Evolutionary conservation across 2,797 vertebrate genomes (phyloP), one percentile per base, ranked within the genome.

Genomic region (Orientallactaga sibirica): DNA sequence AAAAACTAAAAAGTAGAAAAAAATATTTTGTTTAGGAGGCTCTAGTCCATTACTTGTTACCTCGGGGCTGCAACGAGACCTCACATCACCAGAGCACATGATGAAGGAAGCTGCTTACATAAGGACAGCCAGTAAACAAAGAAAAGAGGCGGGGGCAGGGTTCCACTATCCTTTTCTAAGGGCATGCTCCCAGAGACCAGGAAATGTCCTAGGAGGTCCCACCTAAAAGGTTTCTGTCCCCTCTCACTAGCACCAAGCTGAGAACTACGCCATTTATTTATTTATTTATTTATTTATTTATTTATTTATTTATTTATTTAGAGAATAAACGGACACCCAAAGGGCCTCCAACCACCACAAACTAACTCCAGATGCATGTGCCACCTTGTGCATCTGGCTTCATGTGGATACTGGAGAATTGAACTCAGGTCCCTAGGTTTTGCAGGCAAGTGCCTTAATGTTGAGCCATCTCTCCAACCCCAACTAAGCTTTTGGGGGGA

Each of bases 1-100:
- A 43, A 83, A 62, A n/a, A 37, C 62, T 93, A 71, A 15, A 93
- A 70, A 77, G n/a, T 37, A 37, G 33, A 41, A 22, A 78, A 89
- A 37, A 24, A 55, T 89, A 22, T 77, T 77, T 71, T 64, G 41
- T 78, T 78, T 78, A 18, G 79, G 68, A 84, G 41, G 58, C n/a
- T 55, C 25, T 29, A 16, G 1, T 64, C 29, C n/a, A 55, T 71
- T 24, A 75, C 29, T 33, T 15, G 27, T n/a, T 76, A 27, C 37
- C 66, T 52, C 16, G 0, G 41, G 41, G 27, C 73, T 86, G 58
- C 64, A 7, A 12, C 29, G 18, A 62, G 67, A 7, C 33, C 20
- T 19, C 5, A 52, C 11, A n/a, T 14, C 5, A 27, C 64, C 27
- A 83, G 25, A 67, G 41, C 43, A 83, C 3, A 52, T 43, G n/a